Base-by-base conservation (phyloP, 2,113 vertebrate genomes). In the Atherinomorus stipes region DNA sequence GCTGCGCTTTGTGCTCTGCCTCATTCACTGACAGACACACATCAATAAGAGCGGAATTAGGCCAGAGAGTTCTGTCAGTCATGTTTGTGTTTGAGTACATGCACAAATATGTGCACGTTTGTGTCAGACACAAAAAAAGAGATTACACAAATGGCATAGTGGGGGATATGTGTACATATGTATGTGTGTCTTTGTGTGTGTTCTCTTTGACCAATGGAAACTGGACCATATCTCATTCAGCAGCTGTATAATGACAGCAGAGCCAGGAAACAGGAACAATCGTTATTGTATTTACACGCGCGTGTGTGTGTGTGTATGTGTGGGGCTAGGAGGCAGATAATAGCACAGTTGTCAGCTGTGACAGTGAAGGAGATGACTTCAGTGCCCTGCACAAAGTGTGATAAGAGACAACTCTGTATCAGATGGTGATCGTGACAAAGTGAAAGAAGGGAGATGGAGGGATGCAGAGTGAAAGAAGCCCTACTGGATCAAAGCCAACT, bases 241-340 rank as follows among this genome's bases (percentile, higher is more conserved):
- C 90, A 87, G 88, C 87, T 83, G 82, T 50, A 64, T 64, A 68
- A 80, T 80, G 72, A 85, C 79, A 85, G 77, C 70, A 84, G 22
- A 21, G 63, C 65, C 85, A 89, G 92, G 90, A 93, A 93, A 87
- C 83, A 81, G 81, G 85, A 84, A 91, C 90, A 92, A 90, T 89
- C 66, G 75, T 85, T 88, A 89, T 90, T 93, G 88, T 90, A 71
- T 76, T 66, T 84, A n/a, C 80, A 25, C 82, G 64, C 64, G 53
- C 61, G 53, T 53, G 61, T 71, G 71, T 77, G 81, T 40, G 76
- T 49, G 22, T 60, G 62, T 68, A 79, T 50, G 45, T 40, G 62
- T 61, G 79, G 40, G 47, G 23, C 28, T 56, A 31, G 28, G 50
- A 42, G 57, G 51, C 74, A 86, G 71, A 66, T 70, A 77, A 85